Evolutionary conservation across 1,140 invertebrate species (phyloP), one percentile per base, ranked within the genome.

Genomic region (Sycophaga agraensis): DNA sequence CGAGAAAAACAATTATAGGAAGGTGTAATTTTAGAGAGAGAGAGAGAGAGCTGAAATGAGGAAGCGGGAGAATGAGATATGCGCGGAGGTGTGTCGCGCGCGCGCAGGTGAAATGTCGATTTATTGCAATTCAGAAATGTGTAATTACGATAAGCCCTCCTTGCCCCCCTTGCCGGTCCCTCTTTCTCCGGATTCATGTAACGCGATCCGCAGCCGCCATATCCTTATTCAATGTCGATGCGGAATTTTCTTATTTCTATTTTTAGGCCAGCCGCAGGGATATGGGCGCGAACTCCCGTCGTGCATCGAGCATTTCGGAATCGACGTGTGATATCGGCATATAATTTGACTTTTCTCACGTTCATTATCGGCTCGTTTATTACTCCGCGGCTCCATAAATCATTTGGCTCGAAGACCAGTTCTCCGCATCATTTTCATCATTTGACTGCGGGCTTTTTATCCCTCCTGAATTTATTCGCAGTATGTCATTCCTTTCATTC

Each of bases 61-160:
- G 57, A 59, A 59, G 57, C 24, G 57, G 34, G 17, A 34, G 37
- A 50, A 50, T 58, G 63, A 65, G 17, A 48, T 17, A 48, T 19
- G 8, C 9, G 9, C 21, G 21, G 21, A 24, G 64, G 64, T 64
- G 70, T 70, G 70, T 67, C 67, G 43, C 51, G 28, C 40, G 59
- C 46, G 53, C 67, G 43, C 51, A 35, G 45, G 59, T 51, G 53
- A 67, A 57, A 57, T 48, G 61, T 55, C 53, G 37, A 69, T 68
- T 66, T 71, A 68, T 67, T 54, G 62, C 66, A 63, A 65, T 69
- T 69, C 65, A 66, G 60, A 65, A 64, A 68, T 68, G 59, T 68
- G 45, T 65, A 71, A 71, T 69, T 66, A 68, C 63, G 59, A 65
- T 53, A 59, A 59, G 16, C 40, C 34, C 60, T 60, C n/a, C n/a